phyloP scores from a whole-genome alignment of 1,140 invertebrate genomes.

The Maniola jurtina region DNA sequence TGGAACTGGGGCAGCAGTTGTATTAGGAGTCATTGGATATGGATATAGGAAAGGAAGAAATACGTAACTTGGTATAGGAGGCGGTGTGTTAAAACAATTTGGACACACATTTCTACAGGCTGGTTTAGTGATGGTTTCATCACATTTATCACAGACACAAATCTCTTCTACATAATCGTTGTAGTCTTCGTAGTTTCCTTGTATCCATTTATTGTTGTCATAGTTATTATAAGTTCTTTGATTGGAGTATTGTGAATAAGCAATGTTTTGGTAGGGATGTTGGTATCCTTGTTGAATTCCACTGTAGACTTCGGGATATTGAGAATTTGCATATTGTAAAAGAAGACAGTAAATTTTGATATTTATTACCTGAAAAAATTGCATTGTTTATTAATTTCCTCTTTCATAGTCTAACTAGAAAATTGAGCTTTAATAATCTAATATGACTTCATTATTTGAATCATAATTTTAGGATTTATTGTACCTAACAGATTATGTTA shows the following conservation, averaged over 20 bases:
- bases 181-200: conserved; percentile 33
- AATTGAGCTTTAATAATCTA: neutral
- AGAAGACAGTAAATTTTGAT: conserved; percentile 1
- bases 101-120: conserved; percentile 43
- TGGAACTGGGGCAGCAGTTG: neutral
- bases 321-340: conserved; percentile 6
- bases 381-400: neutral
- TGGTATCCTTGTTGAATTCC: conserved; percentile 20
- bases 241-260: conserved; percentile 19
- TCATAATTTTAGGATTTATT: no score
- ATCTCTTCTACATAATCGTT: conserved; percentile 38
- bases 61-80: conserved; percentile 29
- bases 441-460: no score
- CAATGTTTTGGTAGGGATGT: conserved; percentile 23
- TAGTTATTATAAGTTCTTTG: conserved; percentile 13
- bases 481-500: no score
- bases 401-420: neutral
- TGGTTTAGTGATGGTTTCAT: conserved; percentile 26
- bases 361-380: conserved; percentile 12
- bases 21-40: conserved; percentile 27
- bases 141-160: conserved; percentile 44
- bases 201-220: conserved; percentile 20
- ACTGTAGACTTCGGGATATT: conserved; percentile 14
- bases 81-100: conserved; percentile 31
- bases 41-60: conserved; percentile 50